Percentiles rank a stretch among this genome's conserved stretches.
phyloP scores from a whole-genome alignment of 2,113 vertebrate genomes.

The Lampris megalopsis region DNA sequence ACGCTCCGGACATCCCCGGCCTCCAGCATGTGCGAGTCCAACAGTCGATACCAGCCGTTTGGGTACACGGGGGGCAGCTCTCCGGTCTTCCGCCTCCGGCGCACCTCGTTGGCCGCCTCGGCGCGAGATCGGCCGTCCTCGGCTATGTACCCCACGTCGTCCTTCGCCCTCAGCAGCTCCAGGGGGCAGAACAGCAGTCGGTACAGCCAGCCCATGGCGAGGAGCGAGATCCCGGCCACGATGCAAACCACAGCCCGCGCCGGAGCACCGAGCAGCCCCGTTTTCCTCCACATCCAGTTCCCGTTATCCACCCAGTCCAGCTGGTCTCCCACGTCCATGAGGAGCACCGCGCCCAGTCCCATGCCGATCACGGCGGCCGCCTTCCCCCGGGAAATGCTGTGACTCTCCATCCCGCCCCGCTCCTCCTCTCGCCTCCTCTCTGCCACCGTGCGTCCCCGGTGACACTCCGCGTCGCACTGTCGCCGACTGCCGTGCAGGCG shows the following conservation, averaged over 20 bases:
- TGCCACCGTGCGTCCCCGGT: no score
- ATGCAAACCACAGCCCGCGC: conserved; percentile 50
- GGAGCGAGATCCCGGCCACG: conserved; percentile 43
- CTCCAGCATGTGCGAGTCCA: conserved; percentile 81
- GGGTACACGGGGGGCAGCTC: conserved; percentile 85
- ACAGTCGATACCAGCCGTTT: conserved; percentile 86
- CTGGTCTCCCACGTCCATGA: conserved; percentile 50
- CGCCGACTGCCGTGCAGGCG: neutral
- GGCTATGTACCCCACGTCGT: conserved; percentile 83
- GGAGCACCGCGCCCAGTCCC: conserved; percentile 45
- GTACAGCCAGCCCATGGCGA: conserved; percentile 69
- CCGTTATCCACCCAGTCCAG: conserved; percentile 23
- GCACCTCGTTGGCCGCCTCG: conserved; percentile 78
- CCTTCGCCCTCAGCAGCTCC: conserved; percentile 70
- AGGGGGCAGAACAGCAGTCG: conserved; percentile 77
- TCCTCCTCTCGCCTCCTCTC: no score
- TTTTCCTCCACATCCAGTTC: conserved; percentile 51
- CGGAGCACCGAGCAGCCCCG: conserved; percentile 46
- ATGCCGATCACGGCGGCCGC: conserved; percentile 50
- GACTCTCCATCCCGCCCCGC: conserved; percentile 37
- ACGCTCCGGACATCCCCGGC: conserved; percentile 76
- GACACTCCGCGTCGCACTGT: neutral
- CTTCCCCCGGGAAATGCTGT: conserved; percentile 41
- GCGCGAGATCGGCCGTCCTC: conserved; percentile 76
- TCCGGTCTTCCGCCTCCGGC: conserved; percentile 79